A percentile compares a stretch with the other conserved stretches of the same genome.
Conservation (phyloP, 1,140 invertebrate genomes). For the Lerema accius region DNA sequence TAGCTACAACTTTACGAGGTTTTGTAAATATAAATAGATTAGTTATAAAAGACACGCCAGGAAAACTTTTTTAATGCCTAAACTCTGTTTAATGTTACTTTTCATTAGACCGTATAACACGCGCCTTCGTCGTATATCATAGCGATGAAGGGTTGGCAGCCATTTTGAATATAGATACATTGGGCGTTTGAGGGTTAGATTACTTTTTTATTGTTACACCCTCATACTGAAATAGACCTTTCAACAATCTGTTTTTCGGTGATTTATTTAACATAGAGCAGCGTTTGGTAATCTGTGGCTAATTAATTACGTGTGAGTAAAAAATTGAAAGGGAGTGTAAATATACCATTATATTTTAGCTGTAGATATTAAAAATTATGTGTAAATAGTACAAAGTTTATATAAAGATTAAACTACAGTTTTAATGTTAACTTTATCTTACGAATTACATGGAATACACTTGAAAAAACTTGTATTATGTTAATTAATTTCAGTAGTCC, state of each 20-base stretch:
- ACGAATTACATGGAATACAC: too few relatives aligned
- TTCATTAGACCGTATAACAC: conserved; percentile 59
- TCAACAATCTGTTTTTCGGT: conserved; percentile 54
- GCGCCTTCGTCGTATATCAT: conserved; percentile 65
- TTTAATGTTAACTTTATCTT: too few relatives aligned
- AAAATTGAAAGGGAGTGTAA: conserved; percentile 31
- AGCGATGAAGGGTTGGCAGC: conserved; percentile 55
- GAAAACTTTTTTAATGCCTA: conserved; percentile 42
- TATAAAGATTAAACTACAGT: too few relatives aligned
- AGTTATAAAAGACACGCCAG: conserved; percentile 44
- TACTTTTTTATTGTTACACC: conserved; percentile 66
- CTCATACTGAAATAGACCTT: conserved; percentile 59
- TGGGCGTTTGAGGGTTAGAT: conserved; percentile 56
- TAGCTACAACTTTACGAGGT: conserved; percentile 39
- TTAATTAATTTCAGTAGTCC: too few relatives aligned
- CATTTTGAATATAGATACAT: conserved; percentile 67
- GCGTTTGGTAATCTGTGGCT: conserved; percentile 46
- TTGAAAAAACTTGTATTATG: too few relatives aligned
- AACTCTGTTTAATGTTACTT: conserved; percentile 60
- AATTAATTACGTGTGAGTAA: conserved; percentile 45
- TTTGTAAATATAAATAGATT: conserved; percentile 47
- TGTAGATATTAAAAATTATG: too few relatives aligned
- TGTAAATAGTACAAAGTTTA: too few relatives aligned
- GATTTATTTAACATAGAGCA: conserved; percentile 56
- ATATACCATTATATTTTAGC: neutral